Evolutionary conservation across 2,797 vertebrate genomes (phyloP), one percentile per base, ranked within the genome.

Genomic region (Parauchenoglanis punctatus): DNA sequence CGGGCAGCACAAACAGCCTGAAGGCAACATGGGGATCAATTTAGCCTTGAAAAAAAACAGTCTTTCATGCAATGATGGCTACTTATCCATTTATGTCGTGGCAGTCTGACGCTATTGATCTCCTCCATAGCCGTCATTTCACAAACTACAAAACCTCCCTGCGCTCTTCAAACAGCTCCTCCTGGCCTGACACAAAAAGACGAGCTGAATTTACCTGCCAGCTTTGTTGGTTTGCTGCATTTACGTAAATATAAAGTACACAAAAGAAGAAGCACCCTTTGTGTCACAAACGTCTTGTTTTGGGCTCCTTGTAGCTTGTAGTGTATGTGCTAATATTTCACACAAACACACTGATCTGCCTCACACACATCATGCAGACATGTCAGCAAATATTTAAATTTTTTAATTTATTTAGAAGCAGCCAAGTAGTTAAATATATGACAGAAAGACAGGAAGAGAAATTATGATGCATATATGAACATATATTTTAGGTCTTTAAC

Each of bases 1-100:
- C 81, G 35, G 70, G 81, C 81, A 87, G 84, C 35, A 83, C 86
- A 88, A 91, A 89, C 90, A 88, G 86, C 85, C 85, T 6, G 17
- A 54, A 63, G 85, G 96, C 95, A 96, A 95, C 95, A 96, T 94
- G 96, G 94, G 96, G 97, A 97, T 97, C 96, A 96, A 96, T 97
- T 97, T 96, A 97, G 96, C 95, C 95, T 95, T 95, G 96, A 95
- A 96, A 96, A 76, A 96, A 96, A 96, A 97, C 96, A 96, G 96
- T 96, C 96, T 96, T 95, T 94, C 95, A 95, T 96, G 96, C 97
- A 96, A 96, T 96, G 95, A 97, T 95, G 96, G 95, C 96, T 96
- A 97, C 96, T 97, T 96, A 97, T 96, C 96, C 96, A 96, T 97
- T 97, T 97, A 97, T 96, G 95, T 94, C 95, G 95, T 96, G 95